Evolutionary conservation across 2,888 invertebrate species (phyloP), one percentile per base, ranked within the genome.

Genomic region (Pristionchus maxplancki): DNA sequence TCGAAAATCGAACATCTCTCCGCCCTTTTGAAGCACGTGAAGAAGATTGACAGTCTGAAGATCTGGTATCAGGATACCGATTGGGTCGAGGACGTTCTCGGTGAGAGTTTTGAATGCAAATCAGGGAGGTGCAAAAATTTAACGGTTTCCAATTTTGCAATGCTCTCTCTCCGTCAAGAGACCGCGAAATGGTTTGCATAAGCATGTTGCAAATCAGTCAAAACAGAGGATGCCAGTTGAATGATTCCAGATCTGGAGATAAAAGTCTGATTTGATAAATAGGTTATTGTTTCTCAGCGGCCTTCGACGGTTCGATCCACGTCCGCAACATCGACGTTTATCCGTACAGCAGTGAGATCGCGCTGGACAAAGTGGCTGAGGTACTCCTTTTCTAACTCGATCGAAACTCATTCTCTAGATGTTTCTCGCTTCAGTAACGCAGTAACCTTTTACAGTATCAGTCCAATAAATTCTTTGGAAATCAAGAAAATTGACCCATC

Each of bases 1-100:
- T 53, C 82, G 24, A 53, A 5, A 5, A 31, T 20, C 31, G 48
- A 53, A 1, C 82, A 53, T n/a, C 37, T 83, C 50, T 5, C 20
- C 3, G 15, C 67, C 20, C 71, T 87, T n/a, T 48, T 87, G 15
- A 24, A 31, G 3, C 86, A 87, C 71, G 50, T 87, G 3, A 31
- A 31, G 50, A 58, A 17, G 24, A 44, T 87, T 11, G 86, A 87
- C 24, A 71, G 50, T 17, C 34, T 87, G 24, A 87, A 87, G 86
- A 87, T 87, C 9, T 87, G 86, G 86, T 87, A 31, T 28, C 24
- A 48, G 0, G 24, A 34, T n/a, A 20, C n/a, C 17, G 50, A 13
- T 9, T 87, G 71, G 71, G 86, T 87, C 86, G 34, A 87, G 9
- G 28, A 71, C 3, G 86, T 71, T 0, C 48, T 87, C 9, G 50